Evolutionary conservation across 2,888 invertebrate genomes (phyloP).

Genomic region (Hartigia nigra): DNA sequence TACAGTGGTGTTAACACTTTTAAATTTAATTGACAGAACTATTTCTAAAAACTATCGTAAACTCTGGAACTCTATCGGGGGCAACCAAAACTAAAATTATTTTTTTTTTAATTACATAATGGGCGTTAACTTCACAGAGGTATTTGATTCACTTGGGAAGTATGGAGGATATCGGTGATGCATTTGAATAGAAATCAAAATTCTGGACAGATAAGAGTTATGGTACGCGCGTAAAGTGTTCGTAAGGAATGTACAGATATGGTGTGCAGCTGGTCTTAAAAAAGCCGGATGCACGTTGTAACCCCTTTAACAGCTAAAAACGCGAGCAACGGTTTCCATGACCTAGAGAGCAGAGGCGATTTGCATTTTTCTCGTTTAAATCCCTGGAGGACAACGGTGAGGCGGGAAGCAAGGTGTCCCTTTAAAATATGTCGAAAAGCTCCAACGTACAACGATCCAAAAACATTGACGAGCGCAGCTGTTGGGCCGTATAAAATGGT

Average conservation of each 20-base stretch:
- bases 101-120: too few relatives aligned
- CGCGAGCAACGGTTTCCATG: constrained; percentile 40
- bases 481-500: background rate
- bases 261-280: background rate
- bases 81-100: too few relatives aligned
- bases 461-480: background rate
- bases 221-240: background rate
- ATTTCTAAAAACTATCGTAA: too few relatives aligned
- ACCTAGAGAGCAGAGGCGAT: constrained; percentile 40
- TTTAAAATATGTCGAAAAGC: constrained; percentile 36
- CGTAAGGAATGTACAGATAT: background rate
- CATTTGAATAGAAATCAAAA: background rate
- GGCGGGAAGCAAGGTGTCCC: constrained; percentile 38
- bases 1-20: too few relatives aligned
- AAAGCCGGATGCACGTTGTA: background rate
- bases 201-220: background rate
- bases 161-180: background rate
- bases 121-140: too few relatives aligned
- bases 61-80: too few relatives aligned
- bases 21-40: too few relatives aligned
- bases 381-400: constrained; percentile 30
- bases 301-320: constrained; percentile 2
- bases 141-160: background rate
- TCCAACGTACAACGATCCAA: constrained; percentile 6
- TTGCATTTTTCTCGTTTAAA: constrained; percentile 46